phyloP scores from a whole-genome alignment of 92 coral and sea anemone genomes.

The Heteractis magnifica region DNA sequence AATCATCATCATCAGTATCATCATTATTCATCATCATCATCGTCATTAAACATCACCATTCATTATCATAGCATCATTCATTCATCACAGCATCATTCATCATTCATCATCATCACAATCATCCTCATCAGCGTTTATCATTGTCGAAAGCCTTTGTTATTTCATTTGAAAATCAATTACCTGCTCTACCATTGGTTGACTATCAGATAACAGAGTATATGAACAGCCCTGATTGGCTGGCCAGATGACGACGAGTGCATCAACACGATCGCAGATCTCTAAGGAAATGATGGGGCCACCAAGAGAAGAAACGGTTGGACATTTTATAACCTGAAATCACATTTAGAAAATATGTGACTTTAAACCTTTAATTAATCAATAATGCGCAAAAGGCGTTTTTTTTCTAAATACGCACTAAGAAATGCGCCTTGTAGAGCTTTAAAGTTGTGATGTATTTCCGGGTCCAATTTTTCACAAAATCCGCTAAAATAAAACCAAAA shows the following conservation, averaged over 20 bases:
- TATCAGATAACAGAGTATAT: conserved; percentile 59
- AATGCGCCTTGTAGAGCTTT: no score
- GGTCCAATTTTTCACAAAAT: no score
- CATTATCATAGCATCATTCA: neutral
- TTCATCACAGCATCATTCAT: neutral
- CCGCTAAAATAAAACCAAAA: no score
- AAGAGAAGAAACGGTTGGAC: conserved; percentile 56
- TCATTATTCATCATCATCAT: conserved; percentile 1
- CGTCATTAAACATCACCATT: neutral
- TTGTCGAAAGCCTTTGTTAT: neutral
- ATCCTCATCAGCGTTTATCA: neutral
- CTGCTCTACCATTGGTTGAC: conserved; percentile 76
- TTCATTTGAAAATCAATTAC: conserved; percentile 5
- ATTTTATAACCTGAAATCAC: conserved; percentile 45
- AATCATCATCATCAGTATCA: neutral
- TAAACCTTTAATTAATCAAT: no score
- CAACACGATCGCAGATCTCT: conserved; percentile 61
- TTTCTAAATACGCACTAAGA: no score
- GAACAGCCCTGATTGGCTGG: conserved; percentile 41
- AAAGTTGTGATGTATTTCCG: no score
- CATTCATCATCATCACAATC: conserved; percentile 2
- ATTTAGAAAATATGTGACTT: no score
- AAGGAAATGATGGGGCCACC: conserved; percentile 83
- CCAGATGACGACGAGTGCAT: conserved; percentile 82
- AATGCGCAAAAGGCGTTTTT: no score